A percentile compares a stretch with the other conserved stretches of the same genome.
These are phyloP conservation scores for Hermaeophaga mercurialis DNA, from an alignment of 2,888 invertebrate species.

Conservation along the genomic window DNA sequence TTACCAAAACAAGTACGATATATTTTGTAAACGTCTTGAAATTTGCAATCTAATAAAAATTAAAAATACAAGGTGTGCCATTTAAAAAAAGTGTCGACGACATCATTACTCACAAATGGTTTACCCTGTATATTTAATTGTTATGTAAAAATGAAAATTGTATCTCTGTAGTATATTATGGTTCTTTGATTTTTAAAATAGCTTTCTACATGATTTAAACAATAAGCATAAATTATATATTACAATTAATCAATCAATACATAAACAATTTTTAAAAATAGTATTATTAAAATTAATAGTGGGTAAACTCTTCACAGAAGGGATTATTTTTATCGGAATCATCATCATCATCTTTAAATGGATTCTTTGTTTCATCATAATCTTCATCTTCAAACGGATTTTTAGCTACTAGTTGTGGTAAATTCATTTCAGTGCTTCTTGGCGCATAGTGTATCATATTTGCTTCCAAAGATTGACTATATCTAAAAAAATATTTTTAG, in stretches of 20 bases:
- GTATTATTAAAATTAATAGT: neutral
- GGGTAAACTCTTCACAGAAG: constrained; percentile 62
- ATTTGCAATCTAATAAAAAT: too few relatives aligned
- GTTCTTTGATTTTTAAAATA: neutral
- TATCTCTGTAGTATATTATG: too few relatives aligned
- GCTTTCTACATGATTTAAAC: too few relatives aligned
- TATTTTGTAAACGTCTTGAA: too few relatives aligned
- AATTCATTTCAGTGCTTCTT: constrained; percentile 42
- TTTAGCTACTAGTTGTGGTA: constrained; percentile 39
- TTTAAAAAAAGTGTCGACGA: too few relatives aligned
- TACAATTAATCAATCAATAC: neutral
- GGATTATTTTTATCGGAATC: constrained; percentile 63
- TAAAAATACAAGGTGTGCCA: too few relatives aligned
- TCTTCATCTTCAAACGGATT: constrained; percentile 59
- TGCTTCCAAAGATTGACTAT: constrained; percentile 68
- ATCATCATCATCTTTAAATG: constrained; percentile 60
- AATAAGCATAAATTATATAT: neutral
- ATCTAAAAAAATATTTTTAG: constrained; percentile 46
- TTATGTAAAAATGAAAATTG: too few relatives aligned
- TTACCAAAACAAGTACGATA: too few relatives aligned
- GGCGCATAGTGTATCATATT: constrained; percentile 56
- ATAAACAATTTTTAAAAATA: neutral
- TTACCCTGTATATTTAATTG: too few relatives aligned
- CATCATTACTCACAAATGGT: too few relatives aligned
- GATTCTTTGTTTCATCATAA: constrained; percentile 69